These are phyloP conservation scores for Cryptoblepharus egeriae DNA, from an alignment of 2,797 vertebrate genomes.

Conservation along the genomic window DNA sequence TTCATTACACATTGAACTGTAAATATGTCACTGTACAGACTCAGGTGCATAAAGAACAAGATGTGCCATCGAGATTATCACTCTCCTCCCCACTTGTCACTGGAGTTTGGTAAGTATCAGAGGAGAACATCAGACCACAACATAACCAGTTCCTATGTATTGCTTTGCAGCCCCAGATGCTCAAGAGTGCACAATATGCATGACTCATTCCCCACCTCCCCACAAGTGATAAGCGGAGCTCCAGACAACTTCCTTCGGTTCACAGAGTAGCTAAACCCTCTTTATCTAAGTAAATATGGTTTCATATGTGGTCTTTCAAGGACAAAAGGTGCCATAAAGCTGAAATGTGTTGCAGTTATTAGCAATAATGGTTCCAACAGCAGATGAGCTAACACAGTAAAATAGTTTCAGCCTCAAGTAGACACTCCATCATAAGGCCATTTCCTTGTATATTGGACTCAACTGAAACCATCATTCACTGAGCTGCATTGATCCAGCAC, in stretches of 20 bases:
- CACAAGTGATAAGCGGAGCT: conserved; percentile 33
- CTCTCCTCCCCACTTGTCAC: conserved; percentile 44
- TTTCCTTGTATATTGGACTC: neutral
- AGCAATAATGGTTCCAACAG: neutral
- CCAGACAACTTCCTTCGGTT: conserved; percentile 53
- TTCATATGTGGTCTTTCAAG: neutral
- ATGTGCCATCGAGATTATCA: conserved; percentile 54
- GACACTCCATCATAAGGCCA: neutral
- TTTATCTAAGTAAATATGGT: conserved; percentile 40
- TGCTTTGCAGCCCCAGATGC: conserved; percentile 50
- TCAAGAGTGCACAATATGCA: conserved; percentile 51
- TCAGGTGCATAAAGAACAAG: conserved; percentile 66
- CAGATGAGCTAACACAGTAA: neutral
- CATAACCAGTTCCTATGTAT: conserved; percentile 57
- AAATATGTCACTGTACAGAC: conserved; percentile 55
- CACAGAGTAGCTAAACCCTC: conserved; percentile 43
- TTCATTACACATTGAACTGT: neutral
- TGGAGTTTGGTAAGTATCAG: conserved; percentile 67
- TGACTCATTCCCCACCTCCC: conserved; percentile 50
- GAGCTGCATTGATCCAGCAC: neutral
- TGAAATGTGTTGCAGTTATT: conserved; percentile 11
- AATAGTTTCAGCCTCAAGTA: neutral
- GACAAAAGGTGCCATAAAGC: neutral
- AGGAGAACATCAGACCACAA: conserved; percentile 73
- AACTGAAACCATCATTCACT: neutral